Percentiles rank a stretch among this genome's conserved stretches.
phyloP scores from a whole-genome alignment of 2,888 invertebrate genomes.

The Drosophila setosimentum region DNA sequence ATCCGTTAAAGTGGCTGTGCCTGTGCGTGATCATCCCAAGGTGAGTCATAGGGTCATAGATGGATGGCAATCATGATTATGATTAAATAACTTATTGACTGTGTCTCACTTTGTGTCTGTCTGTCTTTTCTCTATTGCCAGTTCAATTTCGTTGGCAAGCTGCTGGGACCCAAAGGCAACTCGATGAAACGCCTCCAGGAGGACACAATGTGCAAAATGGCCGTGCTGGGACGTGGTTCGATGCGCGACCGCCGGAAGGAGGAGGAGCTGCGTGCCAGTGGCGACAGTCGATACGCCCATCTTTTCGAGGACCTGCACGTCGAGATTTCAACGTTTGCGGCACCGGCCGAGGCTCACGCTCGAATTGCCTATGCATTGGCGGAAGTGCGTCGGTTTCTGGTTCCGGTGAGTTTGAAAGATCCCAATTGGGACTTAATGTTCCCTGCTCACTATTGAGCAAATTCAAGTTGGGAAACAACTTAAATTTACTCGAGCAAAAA shows the following conservation, averaged over 20 bases:
- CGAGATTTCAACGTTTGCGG: conserved; percentile 95
- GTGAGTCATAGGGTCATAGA: conserved; percentile 87
- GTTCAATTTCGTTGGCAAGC: conserved; percentile 98
- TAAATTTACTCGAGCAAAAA: conserved; percentile 51
- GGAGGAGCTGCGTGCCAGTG: conserved; percentile 94
- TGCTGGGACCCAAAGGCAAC: conserved; percentile 97
- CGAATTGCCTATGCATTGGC: conserved; percentile 93
- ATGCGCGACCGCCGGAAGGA: conserved; percentile 98
- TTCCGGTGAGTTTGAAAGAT: conserved; percentile 87
- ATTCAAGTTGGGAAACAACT: conserved; percentile 44
- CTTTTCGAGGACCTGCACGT: conserved; percentile 96
- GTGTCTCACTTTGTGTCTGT: conserved; percentile 51
- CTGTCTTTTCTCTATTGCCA: conserved; percentile 84
- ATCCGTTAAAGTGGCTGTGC: conserved; percentile 93
- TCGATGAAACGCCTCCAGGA: conserved; percentile 96
- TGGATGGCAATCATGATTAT: conserved; percentile 17
- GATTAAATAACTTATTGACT: conserved; percentile 32
- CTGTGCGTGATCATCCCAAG: conserved; percentile 94
- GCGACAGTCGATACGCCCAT: conserved; percentile 97
- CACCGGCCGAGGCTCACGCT: conserved; percentile 95
- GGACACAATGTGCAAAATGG: conserved; percentile 98
- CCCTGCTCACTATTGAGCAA: conserved; percentile 3
- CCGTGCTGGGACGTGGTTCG: conserved; percentile 95
- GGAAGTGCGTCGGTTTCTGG: conserved; percentile 92
- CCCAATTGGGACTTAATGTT: not conserved